Evolutionary conservation across 2,797 vertebrate genomes (phyloP), one percentile per base, ranked within the genome.

Genomic region (Eulemur coronatus): DNA sequence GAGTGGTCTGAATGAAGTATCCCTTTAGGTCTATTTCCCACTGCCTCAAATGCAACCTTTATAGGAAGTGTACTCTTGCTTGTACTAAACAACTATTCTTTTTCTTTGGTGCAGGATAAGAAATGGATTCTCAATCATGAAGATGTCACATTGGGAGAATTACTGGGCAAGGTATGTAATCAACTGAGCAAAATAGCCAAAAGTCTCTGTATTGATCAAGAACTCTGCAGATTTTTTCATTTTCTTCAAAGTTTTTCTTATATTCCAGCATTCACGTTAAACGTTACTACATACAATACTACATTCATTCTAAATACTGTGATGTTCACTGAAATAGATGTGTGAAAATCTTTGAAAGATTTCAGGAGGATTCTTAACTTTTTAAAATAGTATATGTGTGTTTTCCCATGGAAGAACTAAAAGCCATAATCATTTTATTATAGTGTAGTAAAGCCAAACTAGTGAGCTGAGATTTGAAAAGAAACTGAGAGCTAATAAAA

Each of bases 121-220:
- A 99, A 99, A 91, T 99, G 99, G 99, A 99, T 99, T 98, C 99
- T 99, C 95, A 99, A 99, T 99, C 99, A 99, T 41, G 99, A 99
- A 98, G 99, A 99, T 87, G 99, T 99, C 73, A 98, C 98, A n/a
- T 98, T 99, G 84, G 99, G 99, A 94, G 99, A 99, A 97, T 98
- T 99, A 94, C 98, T 99, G 70, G 99, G 99, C 94, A 99, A 99
- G 99, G 99, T 99, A 99, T 98, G 98, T 98, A 94, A 91, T 79
- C 35, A 94, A 84, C 35, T 87, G 67, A 95, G 14, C 52, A 97
- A 89, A 98, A 93, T 78, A 75, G 94, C 7, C 2, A 76, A 52
- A 95, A 22, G 59, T 48, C 33, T 91, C 24, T 43, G 17, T 73
- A 69, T 43, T 95, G 46, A 81, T 80, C 67, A 14, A 85, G 52